A percentile compares a stretch with the other conserved stretches of the same genome.
Conservation (phyloP, 1,140 invertebrate genomes). For the Micrasema longulum region DNA sequence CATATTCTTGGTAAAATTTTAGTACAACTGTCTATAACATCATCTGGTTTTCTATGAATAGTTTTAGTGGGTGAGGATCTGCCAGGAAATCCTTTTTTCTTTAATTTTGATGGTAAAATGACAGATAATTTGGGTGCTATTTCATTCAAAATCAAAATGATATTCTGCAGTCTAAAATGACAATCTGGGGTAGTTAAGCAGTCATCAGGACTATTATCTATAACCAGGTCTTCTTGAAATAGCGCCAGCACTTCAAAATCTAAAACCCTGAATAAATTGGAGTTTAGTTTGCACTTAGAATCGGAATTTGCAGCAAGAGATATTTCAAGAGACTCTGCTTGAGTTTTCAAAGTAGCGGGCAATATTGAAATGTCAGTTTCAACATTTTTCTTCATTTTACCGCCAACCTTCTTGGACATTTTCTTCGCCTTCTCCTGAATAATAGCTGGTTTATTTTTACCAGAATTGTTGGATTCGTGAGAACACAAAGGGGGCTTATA, state of each 20-base stretch:
- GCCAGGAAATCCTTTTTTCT: conserved; percentile 41
- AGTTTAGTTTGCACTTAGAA: conserved; percentile 48
- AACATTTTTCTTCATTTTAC: conserved; percentile 57
- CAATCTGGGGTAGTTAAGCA: conserved; percentile 8
- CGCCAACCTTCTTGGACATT: conserved; percentile 58
- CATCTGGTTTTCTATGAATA: conserved; percentile 19
- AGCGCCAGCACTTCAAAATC: conserved; percentile 44
- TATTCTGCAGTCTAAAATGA: conserved; percentile 35
- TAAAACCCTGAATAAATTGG: conserved; percentile 44
- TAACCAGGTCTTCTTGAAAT: conserved; percentile 40
- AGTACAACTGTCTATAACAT: conserved; percentile 37
- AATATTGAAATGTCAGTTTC: conserved; percentile 58
- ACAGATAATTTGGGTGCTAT: conserved; percentile 44
- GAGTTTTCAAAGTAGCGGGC: conserved; percentile 59
- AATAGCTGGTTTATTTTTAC: conserved; percentile 56
- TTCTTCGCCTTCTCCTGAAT: conserved; percentile 56
- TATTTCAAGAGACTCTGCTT: conserved; percentile 54
- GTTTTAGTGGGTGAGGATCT: conserved; percentile 6
- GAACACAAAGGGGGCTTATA: conserved; percentile 74
- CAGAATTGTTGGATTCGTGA: conserved; percentile 58
- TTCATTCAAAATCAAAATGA: conserved; percentile 46
- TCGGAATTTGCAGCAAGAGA: neutral
- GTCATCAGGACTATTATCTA: conserved; percentile 38
- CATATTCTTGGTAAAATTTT: conserved; percentile 48
- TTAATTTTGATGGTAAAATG: conserved; percentile 37